Base-by-base conservation (phyloP, 1,140 invertebrate species). In the Hydropsyche tenuis region DNA sequence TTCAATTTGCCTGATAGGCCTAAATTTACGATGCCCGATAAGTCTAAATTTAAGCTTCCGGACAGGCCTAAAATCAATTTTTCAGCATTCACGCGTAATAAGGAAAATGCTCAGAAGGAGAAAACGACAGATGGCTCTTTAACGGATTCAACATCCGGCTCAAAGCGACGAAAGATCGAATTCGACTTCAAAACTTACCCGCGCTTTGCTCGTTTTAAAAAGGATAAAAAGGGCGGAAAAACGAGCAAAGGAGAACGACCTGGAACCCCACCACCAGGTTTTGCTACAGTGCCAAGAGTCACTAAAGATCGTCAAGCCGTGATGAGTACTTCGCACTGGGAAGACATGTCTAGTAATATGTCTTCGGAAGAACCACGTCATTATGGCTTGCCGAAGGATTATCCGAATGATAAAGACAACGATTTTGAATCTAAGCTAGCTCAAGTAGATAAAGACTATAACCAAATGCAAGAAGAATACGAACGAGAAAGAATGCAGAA, bases 131-230 rank as follows among this genome's bases (percentile, higher is more conserved):
- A 62, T n/a, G 71, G 74, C 84, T 64, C 81, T 77, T 48, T 78
- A 81, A n/a, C 81, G 79, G 14, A 80, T 72, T 64, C 78, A 73
- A 20, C 76, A 7, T 80, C 62, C 27, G 68, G 22, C 68, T 79
- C 68, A 14, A 77, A 69, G 77, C 80, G 75, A 78, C 78, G 42
- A 27, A 65, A 75, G 80, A 91, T 87, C 48, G 87, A 90, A 25
- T 92, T 92, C 81, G 90, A 92, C 79, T 91, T 91, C 72, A 88
- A 88, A 75, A 93, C 92, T 0, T 92, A 91, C 81, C 92, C 92
- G 0, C 86, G 91, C 68, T 93, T 94, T 78, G 87, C 92, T 0
- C 86, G 91, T 68, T 93, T 94, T 78, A 87, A 88, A 46, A 88
- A 86, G 74, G 91, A 89, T 75, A 89, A 84, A 74, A 82, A 82